Conservation (phyloP, 2,113 vertebrate genomes). For the Labeo rohita region DNA sequence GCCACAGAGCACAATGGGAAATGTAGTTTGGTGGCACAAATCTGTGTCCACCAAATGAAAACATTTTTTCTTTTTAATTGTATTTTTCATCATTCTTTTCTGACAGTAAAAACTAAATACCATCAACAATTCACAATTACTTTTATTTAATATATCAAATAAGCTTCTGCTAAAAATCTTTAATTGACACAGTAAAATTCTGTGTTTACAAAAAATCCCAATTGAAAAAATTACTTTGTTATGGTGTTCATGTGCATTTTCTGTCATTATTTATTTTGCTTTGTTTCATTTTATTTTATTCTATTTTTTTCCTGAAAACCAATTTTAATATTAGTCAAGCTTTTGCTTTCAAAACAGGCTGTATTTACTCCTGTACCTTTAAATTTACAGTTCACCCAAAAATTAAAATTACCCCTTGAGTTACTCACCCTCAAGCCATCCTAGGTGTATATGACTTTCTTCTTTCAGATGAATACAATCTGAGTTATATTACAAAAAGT, state of each 20-base stretch:
- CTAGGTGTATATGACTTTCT: no score
- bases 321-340: neutral
- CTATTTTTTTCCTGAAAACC: neutral
- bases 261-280: neutral
- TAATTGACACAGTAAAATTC: no score
- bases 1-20: neutral
- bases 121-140: neutral
- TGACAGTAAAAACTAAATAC: neutral
- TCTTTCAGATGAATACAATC: no score
- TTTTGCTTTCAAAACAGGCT: neutral
- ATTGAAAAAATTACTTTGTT: neutral
- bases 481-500: no score
- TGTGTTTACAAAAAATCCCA: no score
- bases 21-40: neutral
- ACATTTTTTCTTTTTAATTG: neutral
- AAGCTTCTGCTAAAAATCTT: neutral
- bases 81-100: neutral
- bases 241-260: neutral
- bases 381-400: no score
- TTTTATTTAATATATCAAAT: neutral
- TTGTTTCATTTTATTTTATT: neutral
- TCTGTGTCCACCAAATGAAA: neutral
- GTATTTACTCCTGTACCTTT: neutral
- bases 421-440: no score
- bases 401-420: no score